Conservation (phyloP, 2,797 vertebrate species). For the Octomys mimax region DNA sequence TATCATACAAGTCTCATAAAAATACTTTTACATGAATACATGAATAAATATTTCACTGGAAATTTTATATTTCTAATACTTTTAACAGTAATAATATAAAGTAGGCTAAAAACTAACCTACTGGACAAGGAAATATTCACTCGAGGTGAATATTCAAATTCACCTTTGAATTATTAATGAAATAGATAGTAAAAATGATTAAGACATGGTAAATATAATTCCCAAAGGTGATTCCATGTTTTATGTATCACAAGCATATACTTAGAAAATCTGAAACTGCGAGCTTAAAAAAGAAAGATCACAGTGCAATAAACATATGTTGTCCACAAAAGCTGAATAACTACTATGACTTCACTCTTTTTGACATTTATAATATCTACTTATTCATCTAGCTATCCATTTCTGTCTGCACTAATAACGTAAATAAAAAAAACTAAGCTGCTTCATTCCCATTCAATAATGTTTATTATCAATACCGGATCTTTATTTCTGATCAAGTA, state of each 20-base stretch:
- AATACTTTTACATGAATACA: not conserved
- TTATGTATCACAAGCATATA: not conserved
- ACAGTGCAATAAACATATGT: not conserved
- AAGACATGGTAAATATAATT: not conserved
- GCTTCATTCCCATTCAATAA: not conserved
- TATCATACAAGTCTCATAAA: not conserved
- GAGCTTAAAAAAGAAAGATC: not conserved
- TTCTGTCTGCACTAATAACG: not conserved
- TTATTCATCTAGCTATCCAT: not conserved
- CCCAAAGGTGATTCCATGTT: not conserved
- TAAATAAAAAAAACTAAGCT: not conserved
- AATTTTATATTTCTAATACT: not conserved
- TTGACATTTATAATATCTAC: conserved; percentile 7
- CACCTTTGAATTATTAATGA: not conserved
- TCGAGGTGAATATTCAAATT: not conserved
- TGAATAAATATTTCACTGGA: not conserved
- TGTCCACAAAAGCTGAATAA: not conserved
- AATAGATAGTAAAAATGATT: not conserved
- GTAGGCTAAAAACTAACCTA: not conserved
- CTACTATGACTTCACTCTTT: not conserved
- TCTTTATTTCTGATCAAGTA: conserved; percentile 77
- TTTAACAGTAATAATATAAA: not conserved
- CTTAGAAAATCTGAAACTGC: not conserved
- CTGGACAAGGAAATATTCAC: not conserved
- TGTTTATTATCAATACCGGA: conserved; percentile 79